Percentiles rank a stretch among this genome's conserved stretches.
Conservation (phyloP, 2,113 vertebrate species). For the Microtus richardsoni region DNA sequence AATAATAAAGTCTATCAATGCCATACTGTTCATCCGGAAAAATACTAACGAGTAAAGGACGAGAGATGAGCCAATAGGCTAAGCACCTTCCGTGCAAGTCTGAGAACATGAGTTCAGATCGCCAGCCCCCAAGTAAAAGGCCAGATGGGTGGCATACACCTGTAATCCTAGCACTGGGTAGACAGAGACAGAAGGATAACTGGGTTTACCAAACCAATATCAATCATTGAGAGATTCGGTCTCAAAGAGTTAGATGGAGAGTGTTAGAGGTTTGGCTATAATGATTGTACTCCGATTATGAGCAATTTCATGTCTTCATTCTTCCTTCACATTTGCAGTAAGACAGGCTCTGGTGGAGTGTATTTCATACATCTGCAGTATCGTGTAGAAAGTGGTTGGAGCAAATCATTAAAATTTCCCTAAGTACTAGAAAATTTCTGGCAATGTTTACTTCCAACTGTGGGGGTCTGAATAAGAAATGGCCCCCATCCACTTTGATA, state of each 20-base stretch:
- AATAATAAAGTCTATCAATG: constrained; percentile 72
- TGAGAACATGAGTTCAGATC: neutral
- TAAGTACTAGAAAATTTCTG: neutral
- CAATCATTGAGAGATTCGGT: neutral
- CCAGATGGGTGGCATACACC: no score
- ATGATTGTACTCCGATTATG: neutral
- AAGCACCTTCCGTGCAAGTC: neutral
- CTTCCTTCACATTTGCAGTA: constrained; percentile 34
- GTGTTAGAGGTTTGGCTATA: neutral
- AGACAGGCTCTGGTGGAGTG: neutral
- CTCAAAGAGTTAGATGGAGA: neutral
- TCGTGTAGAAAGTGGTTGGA: neutral
- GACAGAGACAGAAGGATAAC: neutral
- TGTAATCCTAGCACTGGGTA: neutral
- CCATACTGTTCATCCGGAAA: constrained; percentile 62
- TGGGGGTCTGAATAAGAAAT: neutral
- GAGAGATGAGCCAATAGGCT: neutral
- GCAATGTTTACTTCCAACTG: neutral
- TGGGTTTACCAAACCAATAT: neutral
- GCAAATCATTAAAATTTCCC: neutral
- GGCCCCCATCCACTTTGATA: no score
- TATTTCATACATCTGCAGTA: neutral
- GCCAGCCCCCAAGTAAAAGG: no score
- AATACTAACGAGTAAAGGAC: constrained; percentile 53
- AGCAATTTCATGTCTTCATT: constrained; percentile 3